These are phyloP conservation scores for Rissa tridactyla DNA, from an alignment of 2,113 vertebrate species.

Conservation along the genomic window DNA sequence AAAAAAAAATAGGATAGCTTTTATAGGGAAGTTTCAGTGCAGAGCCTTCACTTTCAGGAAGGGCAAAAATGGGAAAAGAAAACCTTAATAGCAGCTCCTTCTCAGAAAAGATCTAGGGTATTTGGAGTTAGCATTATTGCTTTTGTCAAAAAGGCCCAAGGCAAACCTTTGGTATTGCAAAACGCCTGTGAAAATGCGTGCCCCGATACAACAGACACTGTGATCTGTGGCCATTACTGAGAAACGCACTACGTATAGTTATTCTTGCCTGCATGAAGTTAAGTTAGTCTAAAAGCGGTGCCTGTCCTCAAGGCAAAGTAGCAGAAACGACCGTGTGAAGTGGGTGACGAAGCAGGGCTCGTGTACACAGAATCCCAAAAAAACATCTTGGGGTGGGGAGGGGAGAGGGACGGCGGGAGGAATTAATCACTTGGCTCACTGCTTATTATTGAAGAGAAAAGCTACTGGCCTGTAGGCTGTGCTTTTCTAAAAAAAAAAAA, in stretches of 20 bases:
- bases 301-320: background rate
- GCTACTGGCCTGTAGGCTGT: background rate
- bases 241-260: fast-evolving
- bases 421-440: background rate
- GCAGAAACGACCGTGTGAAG: background rate
- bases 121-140: background rate
- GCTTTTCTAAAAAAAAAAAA: background rate
- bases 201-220: fast-evolving
- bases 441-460: background rate
- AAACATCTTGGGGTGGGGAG: background rate
- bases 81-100: background rate
- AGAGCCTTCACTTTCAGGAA: background rate
- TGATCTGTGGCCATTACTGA: background rate
- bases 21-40: background rate
- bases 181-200: background rate
- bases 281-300: background rate
- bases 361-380: background rate
- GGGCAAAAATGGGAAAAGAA: background rate
- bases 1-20: background rate
- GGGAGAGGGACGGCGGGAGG: no score
- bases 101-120: background rate
- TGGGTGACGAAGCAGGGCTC: background rate
- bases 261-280: background rate
- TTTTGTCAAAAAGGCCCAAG: background rate
- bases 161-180: background rate